Evolutionary conservation across 92 coral and sea anemone species (phyloP).

Genomic region (Blastomussa wellsi): DNA sequence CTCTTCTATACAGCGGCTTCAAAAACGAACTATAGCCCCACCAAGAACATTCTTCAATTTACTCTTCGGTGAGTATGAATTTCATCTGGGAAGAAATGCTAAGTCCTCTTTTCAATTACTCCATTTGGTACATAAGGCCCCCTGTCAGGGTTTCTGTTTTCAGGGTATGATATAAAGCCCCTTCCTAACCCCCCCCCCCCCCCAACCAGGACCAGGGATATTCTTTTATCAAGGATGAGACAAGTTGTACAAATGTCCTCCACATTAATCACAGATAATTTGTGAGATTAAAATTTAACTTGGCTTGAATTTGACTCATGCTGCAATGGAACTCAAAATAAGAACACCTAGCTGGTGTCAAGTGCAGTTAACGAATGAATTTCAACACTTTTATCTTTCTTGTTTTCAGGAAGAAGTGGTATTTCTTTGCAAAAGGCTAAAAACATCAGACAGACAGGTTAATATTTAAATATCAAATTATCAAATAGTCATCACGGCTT

Average conservation of each 20-base stretch:
- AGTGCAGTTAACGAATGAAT: not conserved
- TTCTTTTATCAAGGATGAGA: no score
- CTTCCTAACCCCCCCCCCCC: no score
- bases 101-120: not conserved
- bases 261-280: no score
- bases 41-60: conserved; percentile 82
- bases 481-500: not conserved
- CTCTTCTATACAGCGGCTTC: conserved; percentile 63
- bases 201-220: no score
- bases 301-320: no score
- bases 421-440: conserved; percentile 85
- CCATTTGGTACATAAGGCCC: not conserved
- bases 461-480: not conserved
- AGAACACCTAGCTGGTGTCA: not conserved
- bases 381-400: not conserved
- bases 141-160: not conserved
- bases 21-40: conserved; percentile 68
- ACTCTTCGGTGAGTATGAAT: conserved; percentile 69
- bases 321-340: no score
- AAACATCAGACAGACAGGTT: conserved; percentile 96
- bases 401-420: conserved; percentile 70
- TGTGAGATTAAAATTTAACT: no score
- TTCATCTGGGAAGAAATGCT: not conserved
- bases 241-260: no score
- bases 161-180: no score